Percentiles rank a stretch among this genome's conserved stretches.
These are phyloP conservation scores for Emesis russula DNA, from an alignment of 2,888 invertebrate genomes.

Conservation along the genomic window DNA sequence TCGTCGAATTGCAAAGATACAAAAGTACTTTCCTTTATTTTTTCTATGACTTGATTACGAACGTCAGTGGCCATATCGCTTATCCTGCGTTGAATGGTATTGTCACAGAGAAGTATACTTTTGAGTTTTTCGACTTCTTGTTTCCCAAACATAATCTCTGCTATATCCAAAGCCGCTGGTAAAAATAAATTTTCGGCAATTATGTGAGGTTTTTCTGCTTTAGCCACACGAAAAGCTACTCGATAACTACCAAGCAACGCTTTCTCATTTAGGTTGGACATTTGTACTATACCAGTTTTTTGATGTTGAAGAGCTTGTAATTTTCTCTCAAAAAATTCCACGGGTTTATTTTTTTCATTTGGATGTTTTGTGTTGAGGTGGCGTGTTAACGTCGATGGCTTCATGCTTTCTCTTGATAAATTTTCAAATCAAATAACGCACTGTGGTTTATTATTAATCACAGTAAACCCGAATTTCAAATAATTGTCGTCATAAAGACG, in stretches of 20 bases:
- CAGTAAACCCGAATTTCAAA: too few species aligned
- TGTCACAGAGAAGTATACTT: constrained; percentile 89
- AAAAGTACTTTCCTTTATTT: constrained; percentile 65
- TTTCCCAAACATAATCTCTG: constrained; percentile 81
- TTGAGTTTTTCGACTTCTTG: constrained; percentile 86
- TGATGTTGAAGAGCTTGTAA: constrained; percentile 60
- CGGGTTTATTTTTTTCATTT: neutral
- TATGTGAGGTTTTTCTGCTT: constrained; percentile 81
- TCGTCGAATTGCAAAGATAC: constrained; percentile 86
- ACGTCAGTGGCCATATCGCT: constrained; percentile 88
- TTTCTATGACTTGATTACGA: constrained; percentile 81
- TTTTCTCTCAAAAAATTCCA: too few species aligned
- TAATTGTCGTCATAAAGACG: constrained; percentile 55
- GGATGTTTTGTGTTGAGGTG: constrained; percentile 47
- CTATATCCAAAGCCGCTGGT: constrained; percentile 82
- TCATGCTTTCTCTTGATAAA: constrained; percentile 76
- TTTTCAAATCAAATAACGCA: constrained; percentile 75
- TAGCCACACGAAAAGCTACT: constrained; percentile 78
- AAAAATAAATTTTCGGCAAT: constrained; percentile 86
- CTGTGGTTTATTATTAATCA: constrained; percentile 69
- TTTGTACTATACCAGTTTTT: constrained; percentile 54
- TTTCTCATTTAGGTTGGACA: constrained; percentile 63
- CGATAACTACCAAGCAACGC: constrained; percentile 73
- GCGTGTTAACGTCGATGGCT: constrained; percentile 70
- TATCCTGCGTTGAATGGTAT: constrained; percentile 89